These are phyloP conservation scores for Saturnia pavonia DNA, from an alignment of 2,888 invertebrate genomes.

Conservation along the genomic window DNA sequence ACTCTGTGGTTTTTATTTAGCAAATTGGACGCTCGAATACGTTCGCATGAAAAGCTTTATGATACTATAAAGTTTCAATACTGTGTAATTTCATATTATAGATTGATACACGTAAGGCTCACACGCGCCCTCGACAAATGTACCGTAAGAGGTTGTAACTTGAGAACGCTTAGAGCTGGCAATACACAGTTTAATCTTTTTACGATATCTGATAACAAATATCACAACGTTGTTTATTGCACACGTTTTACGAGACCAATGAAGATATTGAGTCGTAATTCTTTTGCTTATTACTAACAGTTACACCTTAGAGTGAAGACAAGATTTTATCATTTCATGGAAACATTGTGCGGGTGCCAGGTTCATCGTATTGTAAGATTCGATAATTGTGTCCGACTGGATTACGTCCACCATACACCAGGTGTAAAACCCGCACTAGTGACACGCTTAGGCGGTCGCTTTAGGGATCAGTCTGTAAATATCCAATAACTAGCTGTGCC, in stretches of 20 bases:
- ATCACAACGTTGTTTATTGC: slow-evolving; percentile 28
- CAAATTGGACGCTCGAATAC: neutral
- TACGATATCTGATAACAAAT: slow-evolving; percentile 38
- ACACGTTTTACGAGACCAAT: slow-evolving; percentile 11
- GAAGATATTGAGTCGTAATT: slow-evolving; percentile 13
- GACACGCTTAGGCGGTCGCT: too few species aligned
- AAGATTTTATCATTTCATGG: too few species aligned
- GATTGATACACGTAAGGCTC: slow-evolving; percentile 42
- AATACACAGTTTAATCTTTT: slow-evolving; percentile 37
- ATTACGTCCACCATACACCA: too few species aligned
- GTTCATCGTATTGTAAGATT: too few species aligned
- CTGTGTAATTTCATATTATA: neutral
- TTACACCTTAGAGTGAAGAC: neutral
- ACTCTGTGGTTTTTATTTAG: neutral
- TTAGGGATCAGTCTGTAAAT: too few species aligned
- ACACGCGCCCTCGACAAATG: slow-evolving; percentile 43
- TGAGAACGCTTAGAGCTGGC: slow-evolving; percentile 52
- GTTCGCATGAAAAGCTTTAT: neutral
- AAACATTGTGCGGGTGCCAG: too few species aligned
- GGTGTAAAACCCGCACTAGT: too few species aligned
- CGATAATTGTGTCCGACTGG: too few species aligned
- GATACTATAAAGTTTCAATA: neutral
- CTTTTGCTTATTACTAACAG: slow-evolving; percentile 11
- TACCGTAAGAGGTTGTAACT: slow-evolving; percentile 56
- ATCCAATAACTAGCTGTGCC: too few species aligned